Conservation (phyloP, 1,140 invertebrate genomes). For the Ephestia elutella region DNA sequence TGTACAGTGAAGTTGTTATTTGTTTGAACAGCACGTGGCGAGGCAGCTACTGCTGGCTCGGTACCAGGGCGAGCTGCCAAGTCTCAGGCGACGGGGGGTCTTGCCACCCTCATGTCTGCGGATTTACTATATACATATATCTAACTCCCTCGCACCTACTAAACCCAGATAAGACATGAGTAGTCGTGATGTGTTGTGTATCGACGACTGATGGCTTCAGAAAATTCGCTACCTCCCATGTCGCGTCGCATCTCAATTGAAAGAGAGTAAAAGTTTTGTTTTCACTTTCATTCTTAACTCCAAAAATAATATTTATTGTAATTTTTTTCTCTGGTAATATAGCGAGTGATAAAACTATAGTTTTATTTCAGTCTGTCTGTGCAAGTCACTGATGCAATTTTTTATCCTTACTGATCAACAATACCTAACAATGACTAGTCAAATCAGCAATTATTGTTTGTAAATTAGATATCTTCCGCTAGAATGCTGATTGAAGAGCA, state of each 20-base stretch:
- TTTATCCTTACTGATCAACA: too few relatives aligned
- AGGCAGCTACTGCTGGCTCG: not conserved
- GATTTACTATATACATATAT: not conserved
- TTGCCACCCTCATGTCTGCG: conserved; percentile 1
- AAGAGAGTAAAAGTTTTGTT: conserved; percentile 17
- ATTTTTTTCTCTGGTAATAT: not conserved
- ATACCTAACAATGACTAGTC: too few relatives aligned
- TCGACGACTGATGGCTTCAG: conserved; percentile 2
- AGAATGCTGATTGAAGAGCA: too few relatives aligned
- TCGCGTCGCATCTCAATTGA: not conserved
- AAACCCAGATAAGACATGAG: not conserved
- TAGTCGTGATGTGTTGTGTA: not conserved
- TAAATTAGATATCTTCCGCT: too few relatives aligned
- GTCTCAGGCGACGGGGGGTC: not conserved
- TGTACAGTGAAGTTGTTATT: not conserved
- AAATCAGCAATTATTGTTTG: too few relatives aligned
- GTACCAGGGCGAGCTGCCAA: not conserved
- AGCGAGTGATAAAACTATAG: not conserved
- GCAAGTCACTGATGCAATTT: not conserved
- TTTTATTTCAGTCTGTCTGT: not conserved
- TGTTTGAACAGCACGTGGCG: not conserved
- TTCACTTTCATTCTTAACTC: conserved; percentile 1
- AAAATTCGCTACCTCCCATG: not conserved
- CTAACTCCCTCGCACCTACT: not conserved
- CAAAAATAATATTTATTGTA: not conserved